These are phyloP conservation scores for Prinia subflava DNA, from an alignment of 2,113 vertebrate genomes.

Conservation along the genomic window DNA sequence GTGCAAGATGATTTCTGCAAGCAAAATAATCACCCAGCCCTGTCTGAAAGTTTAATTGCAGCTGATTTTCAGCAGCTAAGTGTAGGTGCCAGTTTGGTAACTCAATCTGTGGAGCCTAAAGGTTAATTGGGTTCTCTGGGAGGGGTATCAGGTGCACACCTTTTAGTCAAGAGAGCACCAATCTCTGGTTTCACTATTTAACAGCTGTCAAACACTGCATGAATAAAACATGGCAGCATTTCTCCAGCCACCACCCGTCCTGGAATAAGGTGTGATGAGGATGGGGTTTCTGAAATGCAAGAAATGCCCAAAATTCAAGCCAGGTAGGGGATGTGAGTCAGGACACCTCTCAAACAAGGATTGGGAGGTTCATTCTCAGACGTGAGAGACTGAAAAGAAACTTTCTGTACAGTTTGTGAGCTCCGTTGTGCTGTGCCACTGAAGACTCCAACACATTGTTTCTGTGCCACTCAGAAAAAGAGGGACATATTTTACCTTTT, in stretches of 20 bases:
- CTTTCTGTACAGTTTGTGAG: background rate
- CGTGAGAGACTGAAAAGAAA: background rate
- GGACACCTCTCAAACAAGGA: background rate
- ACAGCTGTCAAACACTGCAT: conserved; percentile 67
- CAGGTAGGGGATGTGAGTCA: fast-evolving
- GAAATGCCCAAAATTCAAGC: background rate
- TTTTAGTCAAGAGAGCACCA: conserved; percentile 16
- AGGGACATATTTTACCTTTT: background rate
- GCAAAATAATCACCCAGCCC: background rate
- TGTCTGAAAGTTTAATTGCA: background rate
- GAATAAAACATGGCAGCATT: conserved; percentile 57
- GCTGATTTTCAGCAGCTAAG: background rate
- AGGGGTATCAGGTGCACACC: conserved; percentile 41
- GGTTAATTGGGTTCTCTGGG: conserved; percentile 24
- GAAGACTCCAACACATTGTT: background rate
- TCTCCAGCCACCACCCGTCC: background rate
- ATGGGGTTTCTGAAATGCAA: background rate
- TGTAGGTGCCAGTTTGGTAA: background rate
- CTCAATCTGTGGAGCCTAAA: background rate
- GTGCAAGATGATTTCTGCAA: background rate
- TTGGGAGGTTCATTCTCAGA: background rate
- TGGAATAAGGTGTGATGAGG: background rate
- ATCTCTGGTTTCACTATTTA: conserved; percentile 66
- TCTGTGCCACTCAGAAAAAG: background rate
- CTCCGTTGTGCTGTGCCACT: background rate